Conservation (phyloP, 2,113 vertebrate genomes). For the Neofelis nebulosa region DNA sequence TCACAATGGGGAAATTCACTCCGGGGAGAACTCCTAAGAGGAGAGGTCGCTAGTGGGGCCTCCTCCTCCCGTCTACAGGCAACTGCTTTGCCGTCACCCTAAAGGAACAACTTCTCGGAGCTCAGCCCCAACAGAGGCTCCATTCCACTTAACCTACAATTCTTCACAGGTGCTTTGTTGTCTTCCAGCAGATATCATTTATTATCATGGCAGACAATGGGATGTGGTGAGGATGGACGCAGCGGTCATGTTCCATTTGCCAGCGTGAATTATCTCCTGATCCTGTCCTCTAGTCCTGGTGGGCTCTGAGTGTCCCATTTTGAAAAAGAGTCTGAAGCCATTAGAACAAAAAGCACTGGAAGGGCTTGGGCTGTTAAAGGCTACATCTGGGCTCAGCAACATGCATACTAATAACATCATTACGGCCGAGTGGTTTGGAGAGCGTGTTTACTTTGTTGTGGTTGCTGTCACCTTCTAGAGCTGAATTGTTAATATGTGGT, state of each 20-base stretch:
- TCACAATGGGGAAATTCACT: constrained; percentile 48
- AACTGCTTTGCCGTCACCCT: constrained; percentile 66
- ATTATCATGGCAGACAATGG: constrained; percentile 85
- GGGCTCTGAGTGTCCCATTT: constrained; percentile 86
- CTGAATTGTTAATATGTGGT: constrained; percentile 94
- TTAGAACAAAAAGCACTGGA: constrained; percentile 91
- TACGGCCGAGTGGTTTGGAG: constrained; percentile 92
- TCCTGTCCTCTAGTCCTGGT: constrained; percentile 80
- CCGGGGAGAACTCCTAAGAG: background rate
- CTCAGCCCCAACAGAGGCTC: constrained; percentile 61
- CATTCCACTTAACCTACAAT: constrained; percentile 53
- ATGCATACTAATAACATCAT: constrained; percentile 98
- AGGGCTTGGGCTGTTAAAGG: constrained; percentile 94
- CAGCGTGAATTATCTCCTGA: constrained; percentile 86
- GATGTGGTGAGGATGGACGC: constrained; percentile 81
- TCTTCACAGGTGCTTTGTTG: constrained; percentile 80
- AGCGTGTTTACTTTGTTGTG: constrained; percentile 95
- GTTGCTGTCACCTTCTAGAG: constrained; percentile 92
- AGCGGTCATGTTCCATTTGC: constrained; percentile 89
- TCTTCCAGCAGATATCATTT: constrained; percentile 81
- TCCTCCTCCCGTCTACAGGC: constrained; percentile 40
- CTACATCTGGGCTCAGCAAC: constrained; percentile 96
- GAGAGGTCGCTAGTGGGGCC: background rate
- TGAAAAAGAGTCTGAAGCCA: constrained; percentile 90
- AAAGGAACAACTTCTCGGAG: constrained; percentile 65